These are phyloP conservation scores for Tupaia tana DNA, from an alignment of 2,113 vertebrate species.

Conservation along the genomic window DNA sequence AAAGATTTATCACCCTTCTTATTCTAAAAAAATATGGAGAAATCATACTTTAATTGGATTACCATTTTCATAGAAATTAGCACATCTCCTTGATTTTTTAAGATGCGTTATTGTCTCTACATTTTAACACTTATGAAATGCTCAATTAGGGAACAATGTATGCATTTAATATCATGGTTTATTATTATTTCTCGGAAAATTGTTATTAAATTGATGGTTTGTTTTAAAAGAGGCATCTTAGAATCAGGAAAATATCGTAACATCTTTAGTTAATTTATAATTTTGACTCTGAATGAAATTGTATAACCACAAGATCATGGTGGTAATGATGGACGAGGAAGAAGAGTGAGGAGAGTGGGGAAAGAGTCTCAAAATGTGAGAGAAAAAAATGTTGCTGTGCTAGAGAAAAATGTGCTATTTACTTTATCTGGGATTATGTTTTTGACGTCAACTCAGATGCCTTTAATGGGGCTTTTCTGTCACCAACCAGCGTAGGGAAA, in stretches of 20 bases:
- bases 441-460: background rate
- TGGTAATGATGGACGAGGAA: background rate
- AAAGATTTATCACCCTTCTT: background rate
- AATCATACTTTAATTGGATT: slow-evolving; percentile 47
- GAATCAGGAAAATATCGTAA: slow-evolving; percentile 24
- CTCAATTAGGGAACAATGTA: background rate
- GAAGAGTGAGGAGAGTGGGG: background rate
- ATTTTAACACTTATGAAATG: slow-evolving; percentile 61
- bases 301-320: background rate
- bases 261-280: slow-evolving; percentile 35
- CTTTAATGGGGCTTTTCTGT: background rate
- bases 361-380: background rate
- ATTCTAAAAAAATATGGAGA: slow-evolving; percentile 52
- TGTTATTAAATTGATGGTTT: slow-evolving; percentile 48
- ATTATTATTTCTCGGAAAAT: slow-evolving; percentile 24
- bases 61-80: slow-evolving; percentile 6
- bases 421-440: slow-evolving; percentile 12
- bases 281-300: slow-evolving; percentile 49
- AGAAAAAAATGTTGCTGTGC: background rate
- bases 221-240: slow-evolving; percentile 37
- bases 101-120: background rate
- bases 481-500: background rate
- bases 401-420: background rate
- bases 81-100: slow-evolving; percentile 66
- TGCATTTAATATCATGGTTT: background rate